phyloP scores from a whole-genome alignment of 2,113 vertebrate species.

The Glaucidium brasilianum region DNA sequence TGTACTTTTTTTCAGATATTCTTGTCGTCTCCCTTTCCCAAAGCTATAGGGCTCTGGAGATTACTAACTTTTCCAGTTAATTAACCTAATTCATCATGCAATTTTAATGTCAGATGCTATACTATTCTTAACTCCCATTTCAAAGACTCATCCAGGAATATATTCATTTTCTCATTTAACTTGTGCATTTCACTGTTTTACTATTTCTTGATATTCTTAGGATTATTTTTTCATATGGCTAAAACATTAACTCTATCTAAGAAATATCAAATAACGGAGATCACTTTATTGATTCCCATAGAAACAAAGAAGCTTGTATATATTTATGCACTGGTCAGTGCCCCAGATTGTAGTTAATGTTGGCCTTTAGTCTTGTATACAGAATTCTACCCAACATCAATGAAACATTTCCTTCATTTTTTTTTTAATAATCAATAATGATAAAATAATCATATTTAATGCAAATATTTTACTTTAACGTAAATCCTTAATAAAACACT shows the following conservation, averaged over 20 bases:
- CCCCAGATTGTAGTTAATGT: not conserved
- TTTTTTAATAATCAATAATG: not conserved
- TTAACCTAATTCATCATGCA: conserved; percentile 61
- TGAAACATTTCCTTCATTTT: not conserved
- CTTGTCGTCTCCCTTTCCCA: not conserved
- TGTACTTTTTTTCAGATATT: not conserved
- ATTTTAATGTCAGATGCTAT: conserved; percentile 45
- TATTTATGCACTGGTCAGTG: not conserved
- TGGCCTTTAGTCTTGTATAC: not conserved
- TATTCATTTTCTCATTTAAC: conserved; percentile 20
- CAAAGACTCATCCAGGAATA: conserved; percentile 14
- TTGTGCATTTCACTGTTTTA: not conserved
- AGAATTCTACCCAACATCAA: not conserved
- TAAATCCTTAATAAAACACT: not conserved
- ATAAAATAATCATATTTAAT: not conserved
- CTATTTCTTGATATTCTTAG: not conserved
- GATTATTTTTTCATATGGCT: not conserved
- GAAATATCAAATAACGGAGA: not conserved
- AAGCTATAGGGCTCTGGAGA: conserved; percentile 9
- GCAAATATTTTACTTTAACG: not conserved
- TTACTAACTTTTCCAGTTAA: conserved; percentile 54
- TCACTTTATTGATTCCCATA: not conserved
- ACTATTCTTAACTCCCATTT: conserved; percentile 36
- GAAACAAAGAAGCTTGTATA: not conserved
- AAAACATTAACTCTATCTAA: not conserved